Percentiles rank a stretch among this genome's conserved stretches.
Evolutionary conservation across 2,113 vertebrate genomes (phyloP).

Genomic region (Petrocephalus microphthalmus): DNA sequence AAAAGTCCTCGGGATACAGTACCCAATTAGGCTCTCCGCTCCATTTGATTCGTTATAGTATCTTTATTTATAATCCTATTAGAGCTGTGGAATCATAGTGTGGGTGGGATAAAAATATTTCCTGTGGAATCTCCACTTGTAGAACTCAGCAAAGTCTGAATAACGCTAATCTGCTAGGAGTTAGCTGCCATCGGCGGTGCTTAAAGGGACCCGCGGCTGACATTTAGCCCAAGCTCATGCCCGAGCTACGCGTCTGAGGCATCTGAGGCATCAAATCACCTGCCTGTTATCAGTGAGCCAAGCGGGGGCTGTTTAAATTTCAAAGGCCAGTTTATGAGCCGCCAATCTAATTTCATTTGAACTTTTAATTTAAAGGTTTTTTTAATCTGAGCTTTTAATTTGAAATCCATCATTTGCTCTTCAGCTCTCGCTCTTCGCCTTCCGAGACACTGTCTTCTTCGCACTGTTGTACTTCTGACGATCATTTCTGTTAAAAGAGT

Average conservation of each 20-base stretch:
- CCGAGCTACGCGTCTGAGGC: background rate
- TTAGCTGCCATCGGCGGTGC: background rate
- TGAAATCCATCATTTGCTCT: background rate
- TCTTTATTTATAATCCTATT: background rate
- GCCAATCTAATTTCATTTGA: background rate
- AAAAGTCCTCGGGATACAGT: background rate
- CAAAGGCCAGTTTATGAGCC: background rate
- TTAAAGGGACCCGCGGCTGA: background rate
- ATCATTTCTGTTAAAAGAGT: constrained; percentile 58
- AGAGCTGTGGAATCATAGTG: background rate
- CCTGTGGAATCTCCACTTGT: background rate
- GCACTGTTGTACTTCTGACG: constrained; percentile 62
- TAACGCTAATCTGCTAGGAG: background rate
- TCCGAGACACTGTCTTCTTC: constrained; percentile 63
- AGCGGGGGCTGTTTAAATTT: background rate
- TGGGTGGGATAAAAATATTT: background rate
- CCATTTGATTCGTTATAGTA: background rate
- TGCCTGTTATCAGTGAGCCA: background rate
- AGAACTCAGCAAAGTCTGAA: background rate
- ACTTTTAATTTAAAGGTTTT: background rate
- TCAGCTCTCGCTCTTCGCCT: constrained; percentile 48
- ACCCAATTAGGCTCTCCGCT: background rate
- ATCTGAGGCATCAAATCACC: background rate
- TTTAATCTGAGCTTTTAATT: background rate
- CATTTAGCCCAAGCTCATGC: background rate